These are phyloP conservation scores for Anarrhichthys ocellatus DNA, from an alignment of 2,113 vertebrate species.

Conservation along the genomic window DNA sequence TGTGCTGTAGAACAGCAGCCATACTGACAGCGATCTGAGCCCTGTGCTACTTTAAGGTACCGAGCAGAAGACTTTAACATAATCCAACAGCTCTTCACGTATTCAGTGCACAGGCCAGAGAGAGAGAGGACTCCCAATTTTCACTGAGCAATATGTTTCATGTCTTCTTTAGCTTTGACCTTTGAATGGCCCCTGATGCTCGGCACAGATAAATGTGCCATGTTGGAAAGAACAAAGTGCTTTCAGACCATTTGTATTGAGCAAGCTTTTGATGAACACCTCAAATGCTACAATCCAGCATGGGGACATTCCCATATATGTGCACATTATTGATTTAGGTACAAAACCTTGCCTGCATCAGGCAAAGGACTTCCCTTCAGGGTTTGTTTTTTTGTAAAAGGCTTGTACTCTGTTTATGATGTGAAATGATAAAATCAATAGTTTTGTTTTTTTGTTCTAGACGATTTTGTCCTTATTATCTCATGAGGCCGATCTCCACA, in stretches of 20 bases:
- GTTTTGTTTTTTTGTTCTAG: constrained; percentile 39
- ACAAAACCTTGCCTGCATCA: constrained; percentile 56
- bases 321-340: constrained; percentile 56
- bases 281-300: constrained; percentile 36
- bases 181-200: constrained; percentile 51
- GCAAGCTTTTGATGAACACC: constrained; percentile 40
- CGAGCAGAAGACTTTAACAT: constrained; percentile 33
- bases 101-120: constrained; percentile 34
- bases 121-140: constrained; percentile 38
- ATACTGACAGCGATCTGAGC: constrained; percentile 25
- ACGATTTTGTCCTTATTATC: constrained; percentile 67
- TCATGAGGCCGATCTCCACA: constrained; percentile 44
- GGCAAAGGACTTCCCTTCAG: constrained; percentile 61
- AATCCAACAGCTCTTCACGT: constrained; percentile 50
- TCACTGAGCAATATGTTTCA: constrained; percentile 32
- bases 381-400: constrained; percentile 26
- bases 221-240: constrained; percentile 49
- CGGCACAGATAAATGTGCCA: constrained; percentile 42
- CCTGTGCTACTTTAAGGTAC: constrained; percentile 19
- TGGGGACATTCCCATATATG: constrained; percentile 48
- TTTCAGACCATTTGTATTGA: constrained; percentile 58
- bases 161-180: constrained; percentile 58
- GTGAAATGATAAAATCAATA: constrained; percentile 68
- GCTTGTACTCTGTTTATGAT: constrained; percentile 49
- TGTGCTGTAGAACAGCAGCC: constrained; percentile 17